phyloP scores from a whole-genome alignment of 1,140 invertebrate species.

The Oryctes rhinoceros region DNA sequence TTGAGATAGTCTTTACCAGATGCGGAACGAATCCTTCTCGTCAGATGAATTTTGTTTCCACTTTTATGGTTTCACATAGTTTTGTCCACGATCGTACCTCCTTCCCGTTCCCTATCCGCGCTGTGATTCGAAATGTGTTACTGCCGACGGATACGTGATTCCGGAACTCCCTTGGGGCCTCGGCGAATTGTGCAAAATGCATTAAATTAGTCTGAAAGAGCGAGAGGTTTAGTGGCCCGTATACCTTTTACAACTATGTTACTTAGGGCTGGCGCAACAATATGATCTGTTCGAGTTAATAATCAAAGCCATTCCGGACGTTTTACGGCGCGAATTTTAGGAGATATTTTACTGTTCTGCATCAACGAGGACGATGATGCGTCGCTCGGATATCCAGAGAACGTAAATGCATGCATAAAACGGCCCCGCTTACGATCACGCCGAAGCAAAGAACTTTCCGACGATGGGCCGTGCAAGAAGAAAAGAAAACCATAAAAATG shows the following conservation, averaged over 20 bases:
- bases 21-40: no score
- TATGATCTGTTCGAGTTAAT: conserved; percentile 22
- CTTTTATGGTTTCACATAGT: background rate
- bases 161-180: background rate
- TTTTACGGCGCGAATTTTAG: conserved; percentile 5
- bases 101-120: background rate
- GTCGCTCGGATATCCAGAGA: background rate
- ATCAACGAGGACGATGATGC: background rate
- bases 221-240: background rate
- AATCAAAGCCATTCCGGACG: background rate
- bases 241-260: conserved; percentile 19
- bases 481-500: background rate
- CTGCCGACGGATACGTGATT: background rate
- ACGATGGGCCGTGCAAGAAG: background rate
- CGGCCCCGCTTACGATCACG: background rate
- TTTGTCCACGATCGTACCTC: background rate
- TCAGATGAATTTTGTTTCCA: no score
- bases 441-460: background rate
- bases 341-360: background rate
- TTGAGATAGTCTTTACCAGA: no score
- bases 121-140: background rate
- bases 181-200: conserved; percentile 9
- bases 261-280: background rate
- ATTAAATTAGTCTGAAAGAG: background rate
- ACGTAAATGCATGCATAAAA: conserved; percentile 6